Conservation (phyloP, 2,113 vertebrate genomes). For the Epinephelus cyanopodus region DNA sequence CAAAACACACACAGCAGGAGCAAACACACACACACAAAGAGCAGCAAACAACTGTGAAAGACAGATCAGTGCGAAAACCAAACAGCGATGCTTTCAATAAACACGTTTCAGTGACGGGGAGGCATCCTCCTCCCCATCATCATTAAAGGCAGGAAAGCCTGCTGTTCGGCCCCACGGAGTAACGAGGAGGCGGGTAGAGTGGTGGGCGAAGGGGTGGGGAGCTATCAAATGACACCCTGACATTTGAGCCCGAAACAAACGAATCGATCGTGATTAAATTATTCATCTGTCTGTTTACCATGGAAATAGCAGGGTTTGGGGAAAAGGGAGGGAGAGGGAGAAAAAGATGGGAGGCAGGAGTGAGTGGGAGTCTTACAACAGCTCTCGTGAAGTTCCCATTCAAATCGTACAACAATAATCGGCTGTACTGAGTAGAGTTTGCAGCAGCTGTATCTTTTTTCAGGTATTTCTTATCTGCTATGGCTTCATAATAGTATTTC, state of each 20-base stretch:
- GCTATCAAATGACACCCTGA: slow-evolving; percentile 79
- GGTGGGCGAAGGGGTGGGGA: slow-evolving; percentile 21
- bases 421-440: not conserved
- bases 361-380: slow-evolving; percentile 15
- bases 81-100: slow-evolving; percentile 49
- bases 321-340: not conserved
- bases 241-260: slow-evolving; percentile 80
- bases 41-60: no score
- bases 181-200: slow-evolving; percentile 44
- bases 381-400: slow-evolving; percentile 1
- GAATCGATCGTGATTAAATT: slow-evolving; percentile 79
- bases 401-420: slow-evolving; percentile 23
- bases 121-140: slow-evolving; percentile 45
- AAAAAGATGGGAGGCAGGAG: not conserved
- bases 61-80: slow-evolving; percentile 42
- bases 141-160: slow-evolving; percentile 54
- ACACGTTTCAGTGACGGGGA: slow-evolving; percentile 24
- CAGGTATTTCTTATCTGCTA: not conserved
- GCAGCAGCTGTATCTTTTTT: slow-evolving; percentile 2
- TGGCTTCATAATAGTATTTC: not conserved
- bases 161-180: slow-evolving; percentile 38
- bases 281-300: slow-evolving; percentile 78
- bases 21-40: slow-evolving; percentile 37
- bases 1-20: slow-evolving; percentile 12
- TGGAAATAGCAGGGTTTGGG: slow-evolving; percentile 56